These are phyloP conservation scores for Oopsacas minuta DNA, from an alignment of 37 sponge, comb jelly and placozoan species.

Conservation along the genomic window DNA sequence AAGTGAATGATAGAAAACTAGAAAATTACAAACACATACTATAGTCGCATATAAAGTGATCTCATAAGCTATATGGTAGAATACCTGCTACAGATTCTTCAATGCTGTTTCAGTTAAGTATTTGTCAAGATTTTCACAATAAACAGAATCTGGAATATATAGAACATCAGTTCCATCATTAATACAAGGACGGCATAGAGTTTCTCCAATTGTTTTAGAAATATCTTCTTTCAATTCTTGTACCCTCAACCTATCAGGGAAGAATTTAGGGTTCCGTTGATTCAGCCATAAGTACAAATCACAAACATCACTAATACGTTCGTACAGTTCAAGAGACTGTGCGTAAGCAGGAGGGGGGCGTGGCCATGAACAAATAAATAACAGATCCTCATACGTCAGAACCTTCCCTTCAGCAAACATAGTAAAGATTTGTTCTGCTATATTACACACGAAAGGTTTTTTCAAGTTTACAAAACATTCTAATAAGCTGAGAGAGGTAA, in stretches of 20 bases:
- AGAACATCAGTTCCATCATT: not conserved
- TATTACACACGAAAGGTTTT: not conserved
- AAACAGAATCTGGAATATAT: not conserved
- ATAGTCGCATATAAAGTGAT: too few species aligned
- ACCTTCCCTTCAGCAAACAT: not conserved
- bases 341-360: not conserved
- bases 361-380: not conserved
- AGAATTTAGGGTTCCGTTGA: not conserved
- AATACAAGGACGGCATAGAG: not conserved
- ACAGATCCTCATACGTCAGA: not conserved
- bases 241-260: not conserved
- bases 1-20: too few species aligned
- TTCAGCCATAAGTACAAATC: not conserved
- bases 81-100: too few species aligned
- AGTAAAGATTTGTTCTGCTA: not conserved
- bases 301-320: not conserved
- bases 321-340: not conserved
- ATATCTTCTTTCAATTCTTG: not conserved
- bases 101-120: not conserved
- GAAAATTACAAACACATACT: too few species aligned
- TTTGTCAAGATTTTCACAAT: not conserved
- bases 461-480: constrained; percentile 5
- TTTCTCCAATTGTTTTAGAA: not conserved
- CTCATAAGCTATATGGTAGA: too few species aligned
- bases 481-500: not conserved